Base-by-base conservation (phyloP, 2,888 invertebrate species). In the Eulithis testata region DNA sequence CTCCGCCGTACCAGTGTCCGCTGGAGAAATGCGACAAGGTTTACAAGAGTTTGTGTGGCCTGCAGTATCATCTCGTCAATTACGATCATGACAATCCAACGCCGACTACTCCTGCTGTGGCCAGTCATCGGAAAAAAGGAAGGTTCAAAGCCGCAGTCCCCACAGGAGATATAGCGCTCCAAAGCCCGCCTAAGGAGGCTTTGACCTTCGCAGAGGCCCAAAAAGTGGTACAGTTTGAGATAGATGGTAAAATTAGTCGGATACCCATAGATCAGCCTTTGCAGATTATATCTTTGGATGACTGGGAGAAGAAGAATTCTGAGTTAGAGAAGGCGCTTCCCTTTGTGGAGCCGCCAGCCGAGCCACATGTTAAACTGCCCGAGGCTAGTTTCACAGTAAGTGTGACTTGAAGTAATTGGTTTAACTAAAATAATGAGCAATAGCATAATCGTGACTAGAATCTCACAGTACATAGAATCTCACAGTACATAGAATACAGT, bases 1-100 rank as follows among this genome's bases (percentile, higher is more conserved):
- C 95, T 58, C 97, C 98, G 60, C 98, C 98, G 58, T 98, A 97
- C 88, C 95, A 96, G 77, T 98, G 98, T 81, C 98, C 98, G 8
- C 94, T 97, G 60, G 95, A 96, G 76, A 96, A 96, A 79, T 98
- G 98, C 90, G 96, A 96, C 73, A 96, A 96, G 84, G 95, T 96
- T 27, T 98, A 98, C 87, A 97, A 97, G 89, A 97, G 97, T 69
- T 95, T 97, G 71, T 96, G 96, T 71, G 98, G 98, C 1, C 94
- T 98, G 74, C 97, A 97, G 81, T 97, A 97, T 84, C 98, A 98
- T 84, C 89, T 98, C 75, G 96, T 96, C 72, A 96, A 97, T 84
- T 97, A 95, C 86, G 97, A 98, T 85, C 97, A 98, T 84, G 96
- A 96, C 78, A 96, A 96, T 82, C 96, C 96, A 11, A 94, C 95